phyloP scores from a whole-genome alignment of 2,113 vertebrate species.

The Actenoides lindsayi region DNA sequence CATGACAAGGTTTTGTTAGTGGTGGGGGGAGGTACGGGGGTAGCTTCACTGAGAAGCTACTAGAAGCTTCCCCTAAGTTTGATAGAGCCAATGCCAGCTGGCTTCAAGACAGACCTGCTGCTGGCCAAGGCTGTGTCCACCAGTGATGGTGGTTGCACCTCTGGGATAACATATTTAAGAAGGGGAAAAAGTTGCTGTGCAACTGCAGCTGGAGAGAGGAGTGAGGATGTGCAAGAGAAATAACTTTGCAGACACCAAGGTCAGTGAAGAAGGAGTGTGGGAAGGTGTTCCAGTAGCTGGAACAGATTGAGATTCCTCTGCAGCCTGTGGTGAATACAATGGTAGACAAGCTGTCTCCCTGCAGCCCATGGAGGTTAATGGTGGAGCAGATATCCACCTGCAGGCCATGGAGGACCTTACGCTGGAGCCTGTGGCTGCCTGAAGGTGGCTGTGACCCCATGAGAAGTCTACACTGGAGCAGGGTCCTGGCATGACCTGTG shows the following conservation, averaged over 20 bases:
- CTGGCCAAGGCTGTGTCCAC: not conserved
- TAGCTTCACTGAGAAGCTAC: not conserved
- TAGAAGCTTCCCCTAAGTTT: fast-evolving
- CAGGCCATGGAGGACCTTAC: not conserved
- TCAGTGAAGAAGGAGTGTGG: not conserved
- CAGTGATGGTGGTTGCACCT: fast-evolving
- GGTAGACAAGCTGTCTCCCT: not conserved
- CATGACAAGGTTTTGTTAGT: not conserved
- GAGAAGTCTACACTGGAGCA: not conserved
- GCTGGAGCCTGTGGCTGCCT: not conserved
- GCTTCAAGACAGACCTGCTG: fast-evolving
- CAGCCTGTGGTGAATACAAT: not conserved
- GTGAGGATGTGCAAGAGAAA: not conserved
- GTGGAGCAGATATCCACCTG: not conserved
- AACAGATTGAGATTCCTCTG: not conserved
- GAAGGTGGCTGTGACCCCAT: not conserved
- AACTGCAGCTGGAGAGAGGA: not conserved
- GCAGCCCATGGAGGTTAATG: not conserved
- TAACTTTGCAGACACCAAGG: not conserved
- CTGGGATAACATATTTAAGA: not conserved
- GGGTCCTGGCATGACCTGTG: not conserved
- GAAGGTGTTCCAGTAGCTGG: not conserved
- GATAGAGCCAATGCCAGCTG: not conserved
- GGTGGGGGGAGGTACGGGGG: not conserved
- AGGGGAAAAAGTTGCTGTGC: too few species aligned